Evolutionary conservation across 2,113 vertebrate species (phyloP).

Genomic region (Gymnogyps californianus): DNA sequence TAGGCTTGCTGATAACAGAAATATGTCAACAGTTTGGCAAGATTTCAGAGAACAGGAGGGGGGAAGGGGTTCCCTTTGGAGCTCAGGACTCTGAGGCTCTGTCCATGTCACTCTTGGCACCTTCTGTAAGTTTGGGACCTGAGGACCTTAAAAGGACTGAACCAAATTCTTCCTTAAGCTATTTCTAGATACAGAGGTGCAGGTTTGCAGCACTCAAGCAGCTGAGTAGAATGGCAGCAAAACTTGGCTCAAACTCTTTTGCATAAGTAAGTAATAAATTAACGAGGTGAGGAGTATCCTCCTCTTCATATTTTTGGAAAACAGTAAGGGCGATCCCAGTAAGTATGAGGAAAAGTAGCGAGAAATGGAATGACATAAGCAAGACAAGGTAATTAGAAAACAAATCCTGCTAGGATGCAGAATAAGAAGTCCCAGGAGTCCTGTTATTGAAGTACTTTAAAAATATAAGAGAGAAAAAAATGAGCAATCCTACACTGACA

Average conservation of each 20-base stretch:
- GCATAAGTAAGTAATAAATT: neutral
- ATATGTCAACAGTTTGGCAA: constrained; percentile 10
- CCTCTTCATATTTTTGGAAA: neutral
- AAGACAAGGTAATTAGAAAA: neutral
- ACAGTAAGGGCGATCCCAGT: neutral
- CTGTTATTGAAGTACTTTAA: neutral
- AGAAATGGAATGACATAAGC: neutral
- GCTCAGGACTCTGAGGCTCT: neutral
- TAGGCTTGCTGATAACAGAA: constrained; percentile 34
- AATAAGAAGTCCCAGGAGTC: neutral
- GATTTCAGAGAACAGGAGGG: neutral
- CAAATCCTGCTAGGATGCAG: neutral
- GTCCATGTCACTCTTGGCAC: neutral
- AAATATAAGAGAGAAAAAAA: neutral
- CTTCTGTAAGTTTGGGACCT: neutral
- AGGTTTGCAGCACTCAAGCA: neutral
- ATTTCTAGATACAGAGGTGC: neutral
- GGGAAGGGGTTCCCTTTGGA: neutral
- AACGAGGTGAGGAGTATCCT: neutral
- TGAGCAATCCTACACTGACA: neutral
- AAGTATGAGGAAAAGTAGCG: neutral
- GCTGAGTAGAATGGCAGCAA: neutral
- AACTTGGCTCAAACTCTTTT: neutral
- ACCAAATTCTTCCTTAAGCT: constrained; percentile 20
- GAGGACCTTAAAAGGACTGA: constrained; percentile 33